A percentile compares a stretch with the other conserved stretches of the same genome.
Conservation (phyloP, 2,888 invertebrate species). For the Globia sparganii region DNA sequence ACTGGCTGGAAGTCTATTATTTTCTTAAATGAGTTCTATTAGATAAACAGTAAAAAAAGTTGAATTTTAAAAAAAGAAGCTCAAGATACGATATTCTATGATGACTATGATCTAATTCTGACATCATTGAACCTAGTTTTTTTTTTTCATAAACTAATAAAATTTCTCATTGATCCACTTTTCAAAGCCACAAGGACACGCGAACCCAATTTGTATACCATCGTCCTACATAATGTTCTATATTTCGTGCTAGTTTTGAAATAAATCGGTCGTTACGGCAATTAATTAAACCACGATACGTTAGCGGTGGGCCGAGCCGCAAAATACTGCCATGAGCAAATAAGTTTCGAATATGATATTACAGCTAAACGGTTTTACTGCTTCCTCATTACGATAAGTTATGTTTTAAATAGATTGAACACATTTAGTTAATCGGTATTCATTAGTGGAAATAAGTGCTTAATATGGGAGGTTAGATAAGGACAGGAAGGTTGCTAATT, state of each 20-base stretch:
- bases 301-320: constrained; percentile 48
- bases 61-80: background rate
- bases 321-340: constrained; percentile 62
- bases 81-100: background rate
- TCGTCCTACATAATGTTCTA: constrained; percentile 58
- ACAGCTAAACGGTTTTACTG: constrained; percentile 53
- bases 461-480: constrained; percentile 24
- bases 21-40: background rate
- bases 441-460: constrained; percentile 29
- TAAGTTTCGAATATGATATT: constrained; percentile 58
- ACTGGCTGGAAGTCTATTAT: background rate
- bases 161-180: constrained; percentile 47
- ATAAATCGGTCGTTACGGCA: constrained; percentile 59
- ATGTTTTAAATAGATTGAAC: constrained; percentile 47
- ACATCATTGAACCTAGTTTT: constrained; percentile 46
- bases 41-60: background rate
- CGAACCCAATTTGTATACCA: constrained; percentile 58
- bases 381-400: constrained; percentile 57
- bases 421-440: constrained; percentile 41
- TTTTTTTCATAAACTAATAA: constrained; percentile 39
- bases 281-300: constrained; percentile 63
- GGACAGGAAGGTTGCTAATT: background rate
- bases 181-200: constrained; percentile 54
- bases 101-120: constrained; percentile 35
- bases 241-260: constrained; percentile 58